phyloP scores from a whole-genome alignment of 2,113 vertebrate species.

The Eulemur rufifrons region DNA sequence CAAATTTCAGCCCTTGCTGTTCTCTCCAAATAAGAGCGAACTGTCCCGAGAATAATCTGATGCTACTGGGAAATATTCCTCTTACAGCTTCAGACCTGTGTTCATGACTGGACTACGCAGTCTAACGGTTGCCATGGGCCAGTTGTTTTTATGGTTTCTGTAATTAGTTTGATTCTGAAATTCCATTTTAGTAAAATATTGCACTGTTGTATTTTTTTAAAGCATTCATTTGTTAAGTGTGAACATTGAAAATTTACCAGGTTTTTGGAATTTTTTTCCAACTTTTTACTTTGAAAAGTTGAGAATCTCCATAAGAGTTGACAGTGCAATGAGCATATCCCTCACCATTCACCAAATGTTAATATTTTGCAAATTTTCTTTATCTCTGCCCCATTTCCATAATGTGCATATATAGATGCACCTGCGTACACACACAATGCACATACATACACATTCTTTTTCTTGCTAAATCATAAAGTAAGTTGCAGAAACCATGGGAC shows the following conservation, averaged over 20 bases:
- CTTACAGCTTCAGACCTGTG: background rate
- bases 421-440: background rate
- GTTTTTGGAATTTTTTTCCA: background rate
- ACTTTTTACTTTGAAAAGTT: conserved; percentile 2
- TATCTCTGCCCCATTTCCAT: background rate
- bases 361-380: background rate
- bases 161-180: background rate
- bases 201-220: background rate
- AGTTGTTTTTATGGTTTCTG: background rate
- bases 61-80: background rate
- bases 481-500: background rate
- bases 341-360: background rate
- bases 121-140: fast-evolving
- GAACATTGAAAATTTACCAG: background rate
- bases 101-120: background rate
- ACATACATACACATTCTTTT: background rate
- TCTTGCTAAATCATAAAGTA: background rate
- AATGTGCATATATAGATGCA: background rate
- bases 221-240: background rate
- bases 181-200: background rate
- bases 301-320: background rate
- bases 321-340: background rate
- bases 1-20: background rate
- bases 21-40: background rate
- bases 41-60: too few relatives aligned